A percentile compares a stretch with the other conserved stretches of the same genome.
Evolutionary conservation across 2,888 invertebrate species (phyloP).

Genomic region (Himalopsyche japonica): DNA sequence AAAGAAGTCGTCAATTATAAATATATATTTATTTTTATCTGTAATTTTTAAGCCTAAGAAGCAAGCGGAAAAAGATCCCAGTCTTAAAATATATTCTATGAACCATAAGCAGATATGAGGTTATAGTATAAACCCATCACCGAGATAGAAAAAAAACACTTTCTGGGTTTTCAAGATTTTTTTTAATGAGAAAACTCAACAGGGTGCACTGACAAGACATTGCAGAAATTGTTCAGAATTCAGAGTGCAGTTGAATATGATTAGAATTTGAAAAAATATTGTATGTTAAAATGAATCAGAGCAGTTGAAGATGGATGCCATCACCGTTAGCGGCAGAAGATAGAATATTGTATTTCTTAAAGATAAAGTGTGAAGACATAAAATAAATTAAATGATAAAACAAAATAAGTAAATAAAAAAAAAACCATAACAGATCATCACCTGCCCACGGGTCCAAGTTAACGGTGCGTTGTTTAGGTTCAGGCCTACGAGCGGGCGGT

Average conservation of each 20-base stretch:
- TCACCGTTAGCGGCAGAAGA: no score
- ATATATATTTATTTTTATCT: background rate
- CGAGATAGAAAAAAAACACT: background rate
- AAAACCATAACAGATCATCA: slow-evolving; percentile 50
- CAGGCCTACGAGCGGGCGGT: slow-evolving; percentile 42
- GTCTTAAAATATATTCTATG: background rate
- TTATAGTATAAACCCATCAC: background rate
- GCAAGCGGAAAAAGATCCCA: background rate
- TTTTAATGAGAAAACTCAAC: background rate
- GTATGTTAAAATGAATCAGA: no score
- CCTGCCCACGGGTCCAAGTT: slow-evolving; percentile 65
- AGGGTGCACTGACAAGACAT: background rate
- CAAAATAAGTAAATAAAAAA: slow-evolving; percentile 29
- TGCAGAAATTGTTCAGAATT: no score
- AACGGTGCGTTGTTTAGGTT: slow-evolving; percentile 48
- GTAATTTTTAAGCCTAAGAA: background rate
- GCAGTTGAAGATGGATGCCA: background rate
- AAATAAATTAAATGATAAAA: slow-evolving; percentile 15
- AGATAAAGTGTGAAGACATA: background rate
- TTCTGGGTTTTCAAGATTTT: background rate
- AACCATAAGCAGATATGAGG: background rate
- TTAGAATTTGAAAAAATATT: no score
- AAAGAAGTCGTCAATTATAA: no score
- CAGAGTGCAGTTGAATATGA: no score
- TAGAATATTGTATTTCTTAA: background rate